Percentiles rank a stretch among this genome's conserved stretches.
phyloP scores from a whole-genome alignment of 2,113 vertebrate genomes.

The Cettia cetti region DNA sequence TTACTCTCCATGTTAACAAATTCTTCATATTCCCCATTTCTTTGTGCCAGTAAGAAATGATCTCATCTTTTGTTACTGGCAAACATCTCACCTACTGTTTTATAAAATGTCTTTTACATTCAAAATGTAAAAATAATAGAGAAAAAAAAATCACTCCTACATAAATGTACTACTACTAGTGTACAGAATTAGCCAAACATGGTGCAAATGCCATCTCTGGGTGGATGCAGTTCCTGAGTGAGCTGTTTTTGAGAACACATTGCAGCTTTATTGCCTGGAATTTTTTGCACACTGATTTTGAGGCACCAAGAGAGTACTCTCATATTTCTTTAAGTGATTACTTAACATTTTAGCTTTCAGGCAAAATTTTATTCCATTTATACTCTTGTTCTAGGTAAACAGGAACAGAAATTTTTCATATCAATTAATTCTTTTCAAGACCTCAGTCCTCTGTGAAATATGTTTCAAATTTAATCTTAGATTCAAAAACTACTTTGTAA shows the following conservation, averaged over 20 bases:
- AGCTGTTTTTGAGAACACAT: not conserved
- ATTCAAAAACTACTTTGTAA: not conserved
- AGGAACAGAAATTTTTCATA: not conserved
- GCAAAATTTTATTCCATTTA: not conserved
- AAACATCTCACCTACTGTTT: conserved; percentile 33
- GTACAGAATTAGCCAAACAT: not conserved
- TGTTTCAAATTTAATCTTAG: not conserved
- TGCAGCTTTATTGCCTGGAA: not conserved
- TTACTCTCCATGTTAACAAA: conserved; percentile 7
- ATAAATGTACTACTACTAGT: not conserved
- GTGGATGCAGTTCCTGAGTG: not conserved
- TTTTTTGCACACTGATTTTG: not conserved
- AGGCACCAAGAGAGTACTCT: not conserved
- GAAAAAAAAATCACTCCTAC: not conserved
- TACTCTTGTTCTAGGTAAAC: not conserved
- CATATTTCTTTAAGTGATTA: not conserved
- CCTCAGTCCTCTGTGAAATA: not conserved
- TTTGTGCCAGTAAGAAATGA: conserved; percentile 50
- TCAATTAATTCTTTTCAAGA: not conserved
- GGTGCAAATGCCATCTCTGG: not conserved
- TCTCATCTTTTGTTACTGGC: conserved; percentile 22
- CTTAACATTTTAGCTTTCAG: not conserved
- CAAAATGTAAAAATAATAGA: not conserved
- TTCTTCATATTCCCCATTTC: conserved; percentile 38
- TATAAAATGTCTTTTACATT: not conserved